A percentile compares a stretch with the other conserved stretches of the same genome.
Conservation (phyloP, 2,113 vertebrate species). For the Dromiciops gliroides region DNA sequence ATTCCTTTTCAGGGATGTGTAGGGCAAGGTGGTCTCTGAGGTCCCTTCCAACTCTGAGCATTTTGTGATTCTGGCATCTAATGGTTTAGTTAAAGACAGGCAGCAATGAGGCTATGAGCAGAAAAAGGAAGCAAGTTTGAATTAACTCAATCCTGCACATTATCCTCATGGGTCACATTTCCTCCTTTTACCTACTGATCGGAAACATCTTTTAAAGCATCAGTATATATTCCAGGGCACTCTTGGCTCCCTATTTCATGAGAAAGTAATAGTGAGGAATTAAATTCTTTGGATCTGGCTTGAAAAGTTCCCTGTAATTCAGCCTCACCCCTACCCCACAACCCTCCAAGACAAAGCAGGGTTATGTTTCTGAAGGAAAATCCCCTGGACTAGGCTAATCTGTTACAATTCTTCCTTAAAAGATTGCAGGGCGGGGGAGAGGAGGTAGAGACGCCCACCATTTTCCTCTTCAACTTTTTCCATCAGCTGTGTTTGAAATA, state of each 20-base stretch:
- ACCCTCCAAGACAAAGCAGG: conserved; percentile 6
- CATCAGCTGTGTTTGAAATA: conserved; percentile 59
- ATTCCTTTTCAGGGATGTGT: neutral
- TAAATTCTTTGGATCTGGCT: conserved; percentile 14
- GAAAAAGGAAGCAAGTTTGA: neutral
- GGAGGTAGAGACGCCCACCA: conserved; percentile 19
- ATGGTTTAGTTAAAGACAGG: neutral
- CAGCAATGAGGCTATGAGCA: neutral
- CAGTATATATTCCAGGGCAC: neutral
- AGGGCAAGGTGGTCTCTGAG: neutral
- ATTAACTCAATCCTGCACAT: neutral
- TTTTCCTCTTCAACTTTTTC: conserved; percentile 60
- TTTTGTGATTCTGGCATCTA: neutral
- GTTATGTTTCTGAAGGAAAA: conserved; percentile 22
- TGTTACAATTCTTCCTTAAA: conserved; percentile 15
- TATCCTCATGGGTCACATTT: neutral
- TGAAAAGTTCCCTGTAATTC: neutral
- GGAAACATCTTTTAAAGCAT: neutral
- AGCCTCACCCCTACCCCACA: conserved; percentile 3
- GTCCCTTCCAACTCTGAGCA: neutral
- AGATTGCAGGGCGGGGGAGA: conserved; percentile 12
- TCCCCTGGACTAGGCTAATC: conserved; percentile 16
- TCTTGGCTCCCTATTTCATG: conserved; percentile 17
- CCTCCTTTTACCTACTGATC: neutral
- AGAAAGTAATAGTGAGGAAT: conserved; percentile 35